Percentiles rank a stretch among this genome's conserved stretches.
Conservation (phyloP, 2,888 invertebrate genomes). For the Drosophila leonis region DNA sequence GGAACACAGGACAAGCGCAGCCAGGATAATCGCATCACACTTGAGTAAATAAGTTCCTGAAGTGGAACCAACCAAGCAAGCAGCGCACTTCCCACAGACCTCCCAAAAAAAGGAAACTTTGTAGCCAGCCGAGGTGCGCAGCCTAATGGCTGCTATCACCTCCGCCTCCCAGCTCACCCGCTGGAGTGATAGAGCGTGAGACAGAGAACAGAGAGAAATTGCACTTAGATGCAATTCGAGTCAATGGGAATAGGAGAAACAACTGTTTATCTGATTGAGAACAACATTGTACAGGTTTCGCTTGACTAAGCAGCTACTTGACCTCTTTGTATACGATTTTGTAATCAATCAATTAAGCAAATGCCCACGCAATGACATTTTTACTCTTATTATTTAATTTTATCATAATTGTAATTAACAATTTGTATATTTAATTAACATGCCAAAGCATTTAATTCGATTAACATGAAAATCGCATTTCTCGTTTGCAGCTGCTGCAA, state of each 20-base stretch:
- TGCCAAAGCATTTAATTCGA: neutral
- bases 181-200: neutral
- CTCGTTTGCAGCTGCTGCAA: neutral
- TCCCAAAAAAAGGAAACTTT: conserved; percentile 44
- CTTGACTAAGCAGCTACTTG: conserved; percentile 11
- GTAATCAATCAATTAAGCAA: conserved; percentile 19
- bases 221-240: conserved; percentile 30
- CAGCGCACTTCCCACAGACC: conserved; percentile 34
- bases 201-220: neutral
- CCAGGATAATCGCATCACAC: conserved; percentile 78
- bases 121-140: conserved; percentile 27
- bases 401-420: neutral
- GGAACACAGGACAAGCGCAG: conserved; percentile 74
- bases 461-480: neutral
- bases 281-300: neutral
- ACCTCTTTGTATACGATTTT: conserved; percentile 16
- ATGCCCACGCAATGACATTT: neutral
- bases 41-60: conserved; percentile 79
- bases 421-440: neutral
- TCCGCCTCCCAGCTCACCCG: neutral
- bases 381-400: neutral
- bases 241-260: conserved; percentile 17
- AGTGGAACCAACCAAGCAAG: conserved; percentile 60
- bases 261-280: conserved; percentile 11
- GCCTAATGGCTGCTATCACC: conserved; percentile 17